Evolutionary conservation across 1,140 invertebrate genomes (phyloP), one percentile per base, ranked within the genome.

Genomic region (Potamilus streckersoni): DNA sequence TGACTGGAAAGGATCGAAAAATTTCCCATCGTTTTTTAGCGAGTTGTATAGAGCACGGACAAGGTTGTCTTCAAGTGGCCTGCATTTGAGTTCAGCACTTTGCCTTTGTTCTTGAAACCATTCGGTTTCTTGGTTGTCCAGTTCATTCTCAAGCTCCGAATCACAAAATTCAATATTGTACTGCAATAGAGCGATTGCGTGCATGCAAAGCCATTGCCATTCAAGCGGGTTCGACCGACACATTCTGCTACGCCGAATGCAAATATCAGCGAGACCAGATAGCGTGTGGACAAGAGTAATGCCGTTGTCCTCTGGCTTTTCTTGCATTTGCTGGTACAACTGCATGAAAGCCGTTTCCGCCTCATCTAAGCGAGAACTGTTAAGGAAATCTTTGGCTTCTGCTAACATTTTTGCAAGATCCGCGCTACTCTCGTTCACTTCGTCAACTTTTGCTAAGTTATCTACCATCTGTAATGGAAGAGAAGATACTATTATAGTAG

Each of bases 141-240:
- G 72, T 61, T 85, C 78, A 5, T 66, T 79, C 23, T 82, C 82
- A 14, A 83, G 65, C 69, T 84, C 85, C 15, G 78, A 75, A 12
- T 79, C 77, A 74, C 85, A 88, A 38, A 87, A 79, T 49, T 85
- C 85, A 16, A 81, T 70, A 19, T 81, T 85, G 69, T 87, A 84
- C 49, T 84, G 82, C 14, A 88, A 82, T 31, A 88, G 69, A 11
- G 85, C 82, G 0, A 84, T 85, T 2, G 83, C 82, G 71, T 88
- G 86, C 69, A 86, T 83, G 64, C 84, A 86, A 31, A 88, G 69
- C 86, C 86, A 88, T 65, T 86, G 84, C 84, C 85, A 86, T 69
- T 88, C 86, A 69, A 88, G 78, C 2, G 85, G 86, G 75, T 84
- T 88, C 38, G 85, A 84, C 5, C 86, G 78, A 68, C 84, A 85